phyloP scores from a whole-genome alignment of 2,888 invertebrate genomes.

The Polia nebulosa region DNA sequence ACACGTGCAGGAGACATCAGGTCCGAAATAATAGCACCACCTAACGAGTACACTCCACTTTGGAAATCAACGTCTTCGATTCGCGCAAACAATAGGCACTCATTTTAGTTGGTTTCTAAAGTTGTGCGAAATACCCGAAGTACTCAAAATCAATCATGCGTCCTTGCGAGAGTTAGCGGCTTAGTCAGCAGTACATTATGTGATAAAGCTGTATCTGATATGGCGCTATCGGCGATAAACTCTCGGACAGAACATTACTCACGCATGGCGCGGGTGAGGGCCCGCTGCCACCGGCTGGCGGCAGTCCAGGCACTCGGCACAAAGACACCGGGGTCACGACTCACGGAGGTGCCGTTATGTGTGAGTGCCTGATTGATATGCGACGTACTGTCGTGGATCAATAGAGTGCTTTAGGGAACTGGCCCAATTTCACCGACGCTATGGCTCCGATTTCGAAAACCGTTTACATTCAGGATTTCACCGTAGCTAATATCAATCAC shows the following conservation, averaged over 20 bases:
- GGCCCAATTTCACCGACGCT: constrained; percentile 49
- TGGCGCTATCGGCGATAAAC: constrained; percentile 54
- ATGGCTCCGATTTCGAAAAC: constrained; percentile 35
- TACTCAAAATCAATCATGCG: constrained; percentile 41
- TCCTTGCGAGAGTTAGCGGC: constrained; percentile 56
- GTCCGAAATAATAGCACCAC: background rate
- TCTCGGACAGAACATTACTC: constrained; percentile 9
- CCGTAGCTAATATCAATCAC: constrained; percentile 7
- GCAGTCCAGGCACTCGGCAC: constrained; percentile 18
- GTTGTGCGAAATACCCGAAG: constrained; percentile 4
- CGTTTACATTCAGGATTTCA: constrained; percentile 28
- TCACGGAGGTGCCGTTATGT: constrained; percentile 9
- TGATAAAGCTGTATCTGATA: constrained; percentile 70
- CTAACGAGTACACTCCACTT: background rate
- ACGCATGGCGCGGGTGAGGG: constrained; percentile 15
- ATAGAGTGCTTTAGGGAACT: constrained; percentile 36
- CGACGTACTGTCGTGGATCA: constrained; percentile 20
- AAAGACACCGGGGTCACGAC: constrained; percentile 4
- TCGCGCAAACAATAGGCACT: background rate
- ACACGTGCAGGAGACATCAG: background rate
- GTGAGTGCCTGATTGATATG: constrained; percentile 43
- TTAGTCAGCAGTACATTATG: constrained; percentile 64
- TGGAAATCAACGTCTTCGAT: background rate
- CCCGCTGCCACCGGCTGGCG: constrained; percentile 41
- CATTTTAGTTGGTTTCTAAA: background rate